Percentiles rank a stretch among this genome's conserved stretches.
Conservation (phyloP, 2,797 vertebrate genomes). For the Cyclopterus lumpus region DNA sequence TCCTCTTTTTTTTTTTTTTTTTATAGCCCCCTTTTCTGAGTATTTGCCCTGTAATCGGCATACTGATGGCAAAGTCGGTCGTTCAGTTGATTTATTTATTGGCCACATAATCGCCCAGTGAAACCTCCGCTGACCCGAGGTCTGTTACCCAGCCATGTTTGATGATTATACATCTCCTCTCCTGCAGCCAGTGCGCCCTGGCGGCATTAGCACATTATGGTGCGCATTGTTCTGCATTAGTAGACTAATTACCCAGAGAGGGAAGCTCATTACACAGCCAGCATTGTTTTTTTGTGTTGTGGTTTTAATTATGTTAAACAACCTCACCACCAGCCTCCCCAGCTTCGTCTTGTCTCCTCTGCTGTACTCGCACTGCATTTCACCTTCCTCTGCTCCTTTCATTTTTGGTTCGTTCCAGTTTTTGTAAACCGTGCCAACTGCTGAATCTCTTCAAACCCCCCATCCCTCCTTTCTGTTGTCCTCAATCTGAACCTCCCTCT, state of each 20-base stretch:
- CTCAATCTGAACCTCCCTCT: slow-evolving; percentile 64
- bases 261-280: slow-evolving; percentile 57
- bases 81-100: slow-evolving; percentile 39
- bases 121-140: slow-evolving; percentile 45
- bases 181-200: slow-evolving; percentile 9
- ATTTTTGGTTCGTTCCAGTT: slow-evolving; percentile 50
- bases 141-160: slow-evolving; percentile 28
- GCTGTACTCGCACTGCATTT: slow-evolving; percentile 40
- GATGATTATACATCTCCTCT: slow-evolving; percentile 9
- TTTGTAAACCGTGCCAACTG: slow-evolving; percentile 54
- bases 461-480: slow-evolving; percentile 46
- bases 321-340: slow-evolving; percentile 29
- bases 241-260: slow-evolving; percentile 66
- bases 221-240: slow-evolving; percentile 57
- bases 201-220: slow-evolving; percentile 43
- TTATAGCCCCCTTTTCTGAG: not conserved
- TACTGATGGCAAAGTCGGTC: not conserved
- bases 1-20: not conserved
- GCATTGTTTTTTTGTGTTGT: slow-evolving; percentile 49
- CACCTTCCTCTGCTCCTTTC: slow-evolving; percentile 53
- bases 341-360: slow-evolving; percentile 14
- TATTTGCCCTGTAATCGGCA: slow-evolving; percentile 22
- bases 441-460: slow-evolving; percentile 42
- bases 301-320: slow-evolving; percentile 68
- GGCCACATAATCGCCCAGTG: slow-evolving; percentile 25